A percentile compares a stretch with the other conserved stretches of the same genome.
phyloP scores from a whole-genome alignment of 2,888 invertebrate species.

The Notocelia uddmanniana region DNA sequence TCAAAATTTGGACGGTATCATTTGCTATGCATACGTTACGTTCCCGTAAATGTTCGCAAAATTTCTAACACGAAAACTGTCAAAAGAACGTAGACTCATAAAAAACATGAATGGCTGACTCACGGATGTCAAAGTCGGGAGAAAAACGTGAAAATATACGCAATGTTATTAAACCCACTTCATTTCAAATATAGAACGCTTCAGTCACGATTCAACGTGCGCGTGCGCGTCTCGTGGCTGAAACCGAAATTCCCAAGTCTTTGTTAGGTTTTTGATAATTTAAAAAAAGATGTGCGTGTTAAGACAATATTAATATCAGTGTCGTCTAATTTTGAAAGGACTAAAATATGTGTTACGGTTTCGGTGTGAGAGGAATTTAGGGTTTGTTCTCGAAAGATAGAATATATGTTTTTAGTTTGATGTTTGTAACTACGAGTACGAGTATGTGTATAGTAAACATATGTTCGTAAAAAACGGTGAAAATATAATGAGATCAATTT shows the following conservation, averaged over 20 bases:
- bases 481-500: neutral
- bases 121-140: conserved; percentile 68
- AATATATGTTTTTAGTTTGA: neutral
- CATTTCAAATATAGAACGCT: conserved; percentile 81
- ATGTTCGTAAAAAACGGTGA: neutral
- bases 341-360: neutral
- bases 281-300: conserved; percentile 29
- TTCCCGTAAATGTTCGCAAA: conserved; percentile 12
- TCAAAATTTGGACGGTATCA: conserved; percentile 19
- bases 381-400: neutral
- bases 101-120: conserved; percentile 68
- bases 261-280: conserved; percentile 16
- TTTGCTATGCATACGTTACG: conserved; percentile 7
- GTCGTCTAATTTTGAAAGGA: neutral
- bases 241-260: conserved; percentile 30
- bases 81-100: conserved; percentile 48
- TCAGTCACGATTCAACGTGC: conserved; percentile 74
- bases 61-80: conserved; percentile 26
- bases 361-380: conserved; percentile 8
- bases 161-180: conserved; percentile 82
- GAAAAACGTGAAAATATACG: conserved; percentile 80
- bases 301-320: conserved; percentile 2
- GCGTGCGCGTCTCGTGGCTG: conserved; percentile 63
- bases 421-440: neutral
- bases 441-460: no score